Conservation (phyloP, 2,888 invertebrate genomes). For the Artemia sp. region DNA sequence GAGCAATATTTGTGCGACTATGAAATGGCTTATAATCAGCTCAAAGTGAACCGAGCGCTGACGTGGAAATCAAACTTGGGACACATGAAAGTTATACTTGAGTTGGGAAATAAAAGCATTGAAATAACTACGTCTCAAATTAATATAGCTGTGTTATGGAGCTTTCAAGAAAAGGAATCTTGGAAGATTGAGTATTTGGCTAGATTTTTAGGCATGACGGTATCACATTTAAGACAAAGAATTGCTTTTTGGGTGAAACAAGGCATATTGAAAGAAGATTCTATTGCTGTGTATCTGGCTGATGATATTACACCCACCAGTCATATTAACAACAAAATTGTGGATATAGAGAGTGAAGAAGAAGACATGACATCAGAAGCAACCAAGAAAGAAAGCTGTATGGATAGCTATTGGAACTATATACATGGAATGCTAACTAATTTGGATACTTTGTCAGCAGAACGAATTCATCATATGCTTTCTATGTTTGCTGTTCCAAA, state of each 20-base stretch:
- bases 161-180: conserved; percentile 71
- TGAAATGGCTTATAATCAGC: conserved; percentile 35
- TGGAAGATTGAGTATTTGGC: conserved; percentile 78
- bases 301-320: background rate
- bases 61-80: conserved; percentile 89
- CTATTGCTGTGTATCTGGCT: background rate
- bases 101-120: conserved; percentile 55
- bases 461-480: conserved; percentile 86
- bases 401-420: conserved; percentile 92
- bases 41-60: conserved; percentile 65
- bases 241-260: conserved; percentile 89
- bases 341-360: conserved; percentile 67
- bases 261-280: conserved; percentile 19
- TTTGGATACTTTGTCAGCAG: conserved; percentile 71
- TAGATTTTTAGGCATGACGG: conserved; percentile 66
- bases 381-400: conserved; percentile 70
- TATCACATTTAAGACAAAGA: conserved; percentile 63
- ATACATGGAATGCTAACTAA: conserved; percentile 94
- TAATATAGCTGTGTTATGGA: conserved; percentile 81
- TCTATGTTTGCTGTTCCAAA: conserved; percentile 85
- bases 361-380: conserved; percentile 81
- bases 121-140: conserved; percentile 74
- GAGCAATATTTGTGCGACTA: conserved; percentile 47
- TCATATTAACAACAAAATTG: conserved; percentile 34
- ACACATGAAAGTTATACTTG: conserved; percentile 72